These are phyloP conservation scores for Resseliella maxima DNA, from an alignment of 2,888 invertebrate species.

Conservation along the genomic window DNA sequence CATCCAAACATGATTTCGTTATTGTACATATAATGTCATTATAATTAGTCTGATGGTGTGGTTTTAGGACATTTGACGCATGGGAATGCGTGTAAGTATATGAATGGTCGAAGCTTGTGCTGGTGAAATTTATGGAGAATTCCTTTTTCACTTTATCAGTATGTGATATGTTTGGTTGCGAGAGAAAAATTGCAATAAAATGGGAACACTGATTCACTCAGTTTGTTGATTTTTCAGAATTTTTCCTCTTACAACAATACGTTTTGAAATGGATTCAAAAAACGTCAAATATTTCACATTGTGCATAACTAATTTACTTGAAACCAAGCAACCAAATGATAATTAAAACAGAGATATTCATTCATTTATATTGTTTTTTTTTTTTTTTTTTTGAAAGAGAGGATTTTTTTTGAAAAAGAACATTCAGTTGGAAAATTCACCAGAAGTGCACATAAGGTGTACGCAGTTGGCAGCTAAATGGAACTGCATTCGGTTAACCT, in stretches of 20 bases:
- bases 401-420: not conserved
- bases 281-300: not conserved
- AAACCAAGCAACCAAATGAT: slow-evolving; percentile 32
- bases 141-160: slow-evolving; percentile 20
- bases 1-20: slow-evolving; percentile 49
- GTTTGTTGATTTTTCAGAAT: not conserved
- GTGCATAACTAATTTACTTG: slow-evolving; percentile 19
- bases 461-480: not conserved
- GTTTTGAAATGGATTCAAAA: not conserved
- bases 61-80: not conserved
- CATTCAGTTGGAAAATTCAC: not conserved
- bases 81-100: slow-evolving; percentile 5
- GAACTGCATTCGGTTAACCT: slow-evolving; percentile 41
- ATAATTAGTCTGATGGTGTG: slow-evolving; percentile 49
- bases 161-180: slow-evolving; percentile 21
- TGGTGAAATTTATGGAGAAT: slow-evolving; percentile 31
- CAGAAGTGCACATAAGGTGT: not conserved
- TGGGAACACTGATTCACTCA: not conserved
- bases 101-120: not conserved
- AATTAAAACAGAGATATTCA: slow-evolving; percentile 19
- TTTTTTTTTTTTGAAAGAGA: not conserved
- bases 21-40: slow-evolving; percentile 46
- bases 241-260: not conserved
- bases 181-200: not conserved
- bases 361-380: not conserved